phyloP scores from a whole-genome alignment of 2,113 vertebrate genomes.

The Phrynosoma blainvillii region DNA sequence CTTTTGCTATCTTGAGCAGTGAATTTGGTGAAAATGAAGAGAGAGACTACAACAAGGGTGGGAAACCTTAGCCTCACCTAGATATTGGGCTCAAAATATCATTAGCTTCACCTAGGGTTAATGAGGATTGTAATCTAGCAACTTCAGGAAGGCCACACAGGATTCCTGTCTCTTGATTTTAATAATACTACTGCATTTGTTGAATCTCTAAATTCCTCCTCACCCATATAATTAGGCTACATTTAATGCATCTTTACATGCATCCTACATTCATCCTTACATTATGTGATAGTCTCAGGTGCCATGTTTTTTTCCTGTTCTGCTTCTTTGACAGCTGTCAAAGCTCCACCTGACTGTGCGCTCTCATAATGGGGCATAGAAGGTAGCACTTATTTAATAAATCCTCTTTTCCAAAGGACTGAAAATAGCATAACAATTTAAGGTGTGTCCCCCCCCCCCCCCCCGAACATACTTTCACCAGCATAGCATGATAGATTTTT shows the following conservation, averaged over 20 bases:
- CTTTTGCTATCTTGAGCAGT: background rate
- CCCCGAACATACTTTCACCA: background rate
- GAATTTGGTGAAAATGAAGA: background rate
- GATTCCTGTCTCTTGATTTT: no score
- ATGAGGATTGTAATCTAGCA: no score
- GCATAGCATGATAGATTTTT: background rate
- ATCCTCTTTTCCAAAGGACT: background rate
- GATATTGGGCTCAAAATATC: no score
- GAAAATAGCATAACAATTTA: background rate
- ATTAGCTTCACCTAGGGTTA: no score
- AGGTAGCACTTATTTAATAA: background rate
- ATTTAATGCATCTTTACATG: background rate
- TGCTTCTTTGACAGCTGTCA: background rate
- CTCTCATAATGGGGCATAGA: background rate
- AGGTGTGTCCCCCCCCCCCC: no score
- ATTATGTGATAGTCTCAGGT: background rate
- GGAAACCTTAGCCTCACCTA: no score
- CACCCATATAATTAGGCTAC: background rate
- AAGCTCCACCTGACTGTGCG: constrained; percentile 3
- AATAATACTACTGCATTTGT: background rate
- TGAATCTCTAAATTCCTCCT: background rate
- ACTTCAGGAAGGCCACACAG: no score
- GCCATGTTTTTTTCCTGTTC: constrained; percentile 4
- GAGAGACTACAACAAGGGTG: background rate
- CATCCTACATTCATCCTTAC: constrained; percentile 3